Evolutionary conservation across 2,888 invertebrate species (phyloP), one percentile per base, ranked within the genome.

Genomic region (Cheilosia vernalis): DNA sequence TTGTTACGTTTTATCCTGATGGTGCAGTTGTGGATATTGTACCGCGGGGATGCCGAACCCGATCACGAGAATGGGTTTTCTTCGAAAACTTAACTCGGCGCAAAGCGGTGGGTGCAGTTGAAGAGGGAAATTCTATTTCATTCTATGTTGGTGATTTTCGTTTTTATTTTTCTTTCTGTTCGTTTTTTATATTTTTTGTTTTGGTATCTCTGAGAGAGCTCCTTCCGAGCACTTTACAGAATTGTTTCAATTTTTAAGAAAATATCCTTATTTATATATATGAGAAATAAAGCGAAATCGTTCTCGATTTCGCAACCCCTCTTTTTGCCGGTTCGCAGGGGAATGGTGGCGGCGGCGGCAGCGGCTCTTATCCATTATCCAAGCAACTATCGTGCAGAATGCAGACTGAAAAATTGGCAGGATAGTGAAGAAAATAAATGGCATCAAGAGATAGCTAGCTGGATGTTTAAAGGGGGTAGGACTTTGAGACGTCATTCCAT

Each of bases 201-300:
- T 76, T 49, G 66, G 53, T 47, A 53, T 64, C 53, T 60, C 47
- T 73, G 49, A 37, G 37, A 64, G 58, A 79, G 73, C 63, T 84
- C 40, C 79, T 79, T 80, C 58, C 69, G 66, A 85, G 85, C 85
- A 85, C 85, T 85, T 66, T 81, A 72, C 85, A 85, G 76, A 76
- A 85, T 85, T 85, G 85, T 85, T 85, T 85, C 85, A 85, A 81
- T 85, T 85, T 85, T 81, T 66, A 85, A 76, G 85, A 81, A 85
- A 81, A 81, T 81, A 80, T 85, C 80, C 85, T 85, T 85, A 85
- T 60, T 79, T 79, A 72, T 72, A 72, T 37, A 37, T 37, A 37
- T 30, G 9, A 7, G 30, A 79, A 79, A 72, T 81, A 81, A 76
- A 85, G 76, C 81, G 66, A 66, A 76, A 85, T 76, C 74, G 85